Conservation (phyloP, 2,113 vertebrate species). For the Onychostruthus taczanowskii region DNA sequence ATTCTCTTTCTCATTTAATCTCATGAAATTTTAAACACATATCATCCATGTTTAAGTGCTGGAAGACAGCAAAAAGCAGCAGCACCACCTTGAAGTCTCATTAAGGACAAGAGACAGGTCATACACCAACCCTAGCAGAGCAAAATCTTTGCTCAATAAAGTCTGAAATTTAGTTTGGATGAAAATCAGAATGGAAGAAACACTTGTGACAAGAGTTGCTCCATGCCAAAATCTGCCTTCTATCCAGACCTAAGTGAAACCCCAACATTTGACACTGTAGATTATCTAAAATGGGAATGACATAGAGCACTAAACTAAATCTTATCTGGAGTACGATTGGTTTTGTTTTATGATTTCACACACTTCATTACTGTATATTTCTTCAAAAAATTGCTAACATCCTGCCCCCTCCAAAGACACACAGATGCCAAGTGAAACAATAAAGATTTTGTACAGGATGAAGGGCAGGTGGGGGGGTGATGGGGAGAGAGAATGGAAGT, state of each 20-base stretch:
- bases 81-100: background rate
- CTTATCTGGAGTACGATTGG: fast-evolving
- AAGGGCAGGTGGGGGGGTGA: fast-evolving
- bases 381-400: background rate
- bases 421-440: background rate
- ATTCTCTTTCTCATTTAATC: background rate
- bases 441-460: background rate
- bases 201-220: background rate
- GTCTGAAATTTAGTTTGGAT: background rate
- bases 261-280: background rate
- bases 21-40: background rate
- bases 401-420: background rate
- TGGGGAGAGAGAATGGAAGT: background rate
- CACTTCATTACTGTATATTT: background rate
- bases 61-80: background rate
- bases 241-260: background rate
- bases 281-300: background rate
- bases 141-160: background rate
- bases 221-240: background rate
- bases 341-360: background rate
- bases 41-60: background rate
- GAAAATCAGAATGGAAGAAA: background rate
- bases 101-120: background rate
- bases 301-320: background rate
- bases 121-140: background rate